A percentile compares a stretch with the other conserved stretches of the same genome.
These are phyloP conservation scores for Macrochelys suwanniensis DNA, from an alignment of 2,797 vertebrate genomes.

Conservation along the genomic window DNA sequence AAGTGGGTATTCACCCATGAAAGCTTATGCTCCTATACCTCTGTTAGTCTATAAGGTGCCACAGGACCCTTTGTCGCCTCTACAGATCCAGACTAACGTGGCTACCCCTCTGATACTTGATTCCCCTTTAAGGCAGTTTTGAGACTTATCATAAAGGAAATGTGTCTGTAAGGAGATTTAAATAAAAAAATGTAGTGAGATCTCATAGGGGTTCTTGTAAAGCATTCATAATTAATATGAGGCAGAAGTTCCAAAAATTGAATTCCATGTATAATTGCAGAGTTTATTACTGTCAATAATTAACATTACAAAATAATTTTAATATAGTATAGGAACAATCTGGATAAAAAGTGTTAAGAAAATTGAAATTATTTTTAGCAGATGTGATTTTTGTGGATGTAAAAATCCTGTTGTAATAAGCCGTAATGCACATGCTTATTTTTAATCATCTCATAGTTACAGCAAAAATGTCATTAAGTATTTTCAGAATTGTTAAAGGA, in stretches of 20 bases:
- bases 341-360: constrained; percentile 11
- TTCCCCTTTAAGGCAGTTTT: neutral
- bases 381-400: neutral
- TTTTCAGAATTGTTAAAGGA: constrained; percentile 58
- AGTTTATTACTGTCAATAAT: neutral
- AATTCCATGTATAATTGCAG: constrained; percentile 9
- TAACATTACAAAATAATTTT: neutral
- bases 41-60: too few species aligned
- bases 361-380: neutral
- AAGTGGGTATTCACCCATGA: too few species aligned
- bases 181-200: neutral
- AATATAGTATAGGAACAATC: neutral
- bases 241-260: neutral
- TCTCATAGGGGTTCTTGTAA: neutral
- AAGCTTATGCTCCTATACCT: too few species aligned
- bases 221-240: neutral
- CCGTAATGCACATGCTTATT: constrained; percentile 37
- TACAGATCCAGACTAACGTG: too few species aligned
- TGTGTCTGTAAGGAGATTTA: constrained; percentile 6
- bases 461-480: constrained; percentile 57
- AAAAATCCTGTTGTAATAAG: constrained; percentile 7
- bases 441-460: constrained; percentile 62
- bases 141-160: constrained; percentile 26
- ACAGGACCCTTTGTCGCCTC: too few species aligned
- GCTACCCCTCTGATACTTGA: too few species aligned